Evolutionary conservation across 2,797 vertebrate species (phyloP).

Genomic region (Bradypodion pumilum): DNA sequence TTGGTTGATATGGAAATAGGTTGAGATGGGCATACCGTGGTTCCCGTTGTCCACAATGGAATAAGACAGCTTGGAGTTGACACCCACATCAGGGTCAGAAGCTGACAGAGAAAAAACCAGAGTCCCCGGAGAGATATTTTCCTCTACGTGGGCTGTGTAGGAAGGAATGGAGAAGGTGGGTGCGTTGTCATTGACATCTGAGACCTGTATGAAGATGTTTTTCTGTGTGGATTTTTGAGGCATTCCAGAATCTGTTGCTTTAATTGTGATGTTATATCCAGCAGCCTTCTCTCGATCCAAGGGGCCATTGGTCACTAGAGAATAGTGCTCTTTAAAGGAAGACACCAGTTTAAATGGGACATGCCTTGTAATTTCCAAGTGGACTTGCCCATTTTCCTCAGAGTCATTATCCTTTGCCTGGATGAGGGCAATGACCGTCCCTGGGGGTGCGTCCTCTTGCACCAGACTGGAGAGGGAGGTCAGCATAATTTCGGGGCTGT

Average conservation of each 20-base stretch:
- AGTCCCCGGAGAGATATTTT: slow-evolving; percentile 78
- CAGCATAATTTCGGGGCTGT: slow-evolving; percentile 69
- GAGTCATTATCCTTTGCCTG: slow-evolving; percentile 81
- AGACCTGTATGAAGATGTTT: slow-evolving; percentile 76
- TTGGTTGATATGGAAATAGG: slow-evolving; percentile 84
- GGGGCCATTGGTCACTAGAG: slow-evolving; percentile 63
- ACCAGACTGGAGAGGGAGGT: slow-evolving; percentile 72
- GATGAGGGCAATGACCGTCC: slow-evolving; percentile 82
- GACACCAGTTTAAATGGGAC: slow-evolving; percentile 75
- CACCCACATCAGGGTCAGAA: slow-evolving; percentile 76
- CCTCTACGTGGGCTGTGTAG: slow-evolving; percentile 77
- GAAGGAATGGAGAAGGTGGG: slow-evolving; percentile 78
- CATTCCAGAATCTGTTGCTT: slow-evolving; percentile 75
- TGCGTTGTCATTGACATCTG: slow-evolving; percentile 80
- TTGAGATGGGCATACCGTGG: slow-evolving; percentile 78
- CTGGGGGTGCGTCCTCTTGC: slow-evolving; percentile 73
- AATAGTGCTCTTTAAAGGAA: slow-evolving; percentile 76
- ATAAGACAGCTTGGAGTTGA: slow-evolving; percentile 81
- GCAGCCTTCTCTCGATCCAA: slow-evolving; percentile 75
- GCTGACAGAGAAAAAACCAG: slow-evolving; percentile 80
- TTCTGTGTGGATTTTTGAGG: slow-evolving; percentile 77
- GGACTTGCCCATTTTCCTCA: slow-evolving; percentile 75
- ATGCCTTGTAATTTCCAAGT: slow-evolving; percentile 62
- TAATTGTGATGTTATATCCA: slow-evolving; percentile 74
- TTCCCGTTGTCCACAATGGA: slow-evolving; percentile 77